Evolutionary conservation across 23 tunicate genomes (phyloP).

Genomic region (Aplidium turbinatum): DNA sequence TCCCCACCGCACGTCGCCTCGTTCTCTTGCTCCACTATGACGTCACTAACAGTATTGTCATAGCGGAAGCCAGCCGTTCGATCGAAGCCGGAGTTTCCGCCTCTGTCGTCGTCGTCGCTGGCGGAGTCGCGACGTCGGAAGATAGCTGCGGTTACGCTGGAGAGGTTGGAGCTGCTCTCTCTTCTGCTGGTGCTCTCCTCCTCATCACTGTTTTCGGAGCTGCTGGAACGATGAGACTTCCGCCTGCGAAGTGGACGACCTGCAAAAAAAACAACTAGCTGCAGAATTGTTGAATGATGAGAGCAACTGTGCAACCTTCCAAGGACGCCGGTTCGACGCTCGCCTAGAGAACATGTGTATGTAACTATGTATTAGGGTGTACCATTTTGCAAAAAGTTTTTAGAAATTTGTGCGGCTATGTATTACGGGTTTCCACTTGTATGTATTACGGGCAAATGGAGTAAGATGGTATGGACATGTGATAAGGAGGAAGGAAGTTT

Average conservation of each 20-base stretch:
- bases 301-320: too few relatives aligned
- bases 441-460: too few relatives aligned
- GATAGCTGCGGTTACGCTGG: conserved; percentile 24
- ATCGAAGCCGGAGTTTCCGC: conserved; percentile 21
- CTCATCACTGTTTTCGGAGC: conserved; percentile 64
- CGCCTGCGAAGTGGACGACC: conserved; percentile 40
- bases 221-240: conserved; percentile 41
- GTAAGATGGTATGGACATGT: too few relatives aligned
- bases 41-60: conserved; percentile 1
- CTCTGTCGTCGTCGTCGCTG: conserved; percentile 54
- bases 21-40: conserved; percentile 17
- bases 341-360: too few relatives aligned
- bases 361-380: too few relatives aligned
- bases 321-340: too few relatives aligned
- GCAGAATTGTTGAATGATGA: too few relatives aligned
- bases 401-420: too few relatives aligned
- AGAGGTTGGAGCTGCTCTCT: conserved; percentile 52
- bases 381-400: too few relatives aligned
- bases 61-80: background rate
- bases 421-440: too few relatives aligned
- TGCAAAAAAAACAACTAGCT: too few relatives aligned
- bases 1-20: conserved; percentile 3
- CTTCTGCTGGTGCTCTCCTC: conserved; percentile 72
- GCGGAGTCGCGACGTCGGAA: conserved; percentile 54
- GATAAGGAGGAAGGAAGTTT: too few relatives aligned